Base-by-base conservation (phyloP, 2,888 invertebrate genomes). In the Dromius quadrimaculatus region DNA sequence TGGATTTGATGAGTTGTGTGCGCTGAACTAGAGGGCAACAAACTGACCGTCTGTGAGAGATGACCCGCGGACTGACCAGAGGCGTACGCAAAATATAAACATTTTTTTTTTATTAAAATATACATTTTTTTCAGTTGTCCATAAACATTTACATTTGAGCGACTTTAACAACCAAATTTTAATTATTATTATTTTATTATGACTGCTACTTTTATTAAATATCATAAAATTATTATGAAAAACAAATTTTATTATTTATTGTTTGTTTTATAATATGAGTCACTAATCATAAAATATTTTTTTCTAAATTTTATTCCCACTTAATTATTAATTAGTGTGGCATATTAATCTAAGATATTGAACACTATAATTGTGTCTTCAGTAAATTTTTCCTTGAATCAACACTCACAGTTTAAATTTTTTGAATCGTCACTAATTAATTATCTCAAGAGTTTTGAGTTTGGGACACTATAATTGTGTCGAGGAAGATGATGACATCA, bases 1-100 rank as follows among this genome's bases (percentile, higher is more conserved):
- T 15, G 34, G 59, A 36, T 36, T 36, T 59, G 36, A 59, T 59
- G 59, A 59, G 36, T 23, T 22, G 59, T 59, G 68, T 59, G 45
- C 57, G 59, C 59, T 68, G 68, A 68, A 68, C 68, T 68, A 57
- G 68, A 68, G 68, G 68, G 68, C 68, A 68, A 68, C 43, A 59
- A 68, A 68, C 68, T 68, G 68, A 45, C 68, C 68, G 68, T 57
- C 59, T 64, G 38, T 20, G 17, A 59, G 23, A 59, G 43, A 36
- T 68, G 68, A 66, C 66, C 57, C 54, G 38, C 43, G 62, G 41
- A 32, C 43, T 41, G 28, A 23, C 15, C 68, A 59, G 57, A 38
- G 65, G 23, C 65, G 65, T 50, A 36, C 64, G 8, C 3, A 8
- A 28, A 28, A 28, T 8, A 28, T 8, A 28, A 28, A 28, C 8